Evolutionary conservation across 1,140 invertebrate genomes (phyloP).

Genomic region (Riptortus pedestris): DNA sequence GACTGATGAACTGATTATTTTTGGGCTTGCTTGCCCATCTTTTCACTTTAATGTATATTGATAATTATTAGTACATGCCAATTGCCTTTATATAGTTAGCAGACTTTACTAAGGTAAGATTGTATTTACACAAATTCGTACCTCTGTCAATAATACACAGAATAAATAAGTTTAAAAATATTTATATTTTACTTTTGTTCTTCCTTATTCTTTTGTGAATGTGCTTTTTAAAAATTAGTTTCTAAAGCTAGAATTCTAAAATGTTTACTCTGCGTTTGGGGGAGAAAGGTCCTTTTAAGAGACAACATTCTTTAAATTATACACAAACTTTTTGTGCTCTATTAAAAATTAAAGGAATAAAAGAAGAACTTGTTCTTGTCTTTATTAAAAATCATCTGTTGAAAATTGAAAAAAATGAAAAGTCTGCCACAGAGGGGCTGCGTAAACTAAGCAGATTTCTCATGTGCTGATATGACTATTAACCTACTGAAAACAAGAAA

Average conservation of each 20-base stretch:
- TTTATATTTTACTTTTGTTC: neutral
- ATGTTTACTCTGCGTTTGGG: too few relatives aligned
- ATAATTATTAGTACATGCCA: slow-evolving; percentile 27
- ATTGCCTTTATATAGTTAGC: slow-evolving; percentile 29
- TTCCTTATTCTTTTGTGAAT: neutral
- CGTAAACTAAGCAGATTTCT: too few relatives aligned
- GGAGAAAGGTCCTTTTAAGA: too few relatives aligned
- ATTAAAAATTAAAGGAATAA: too few relatives aligned
- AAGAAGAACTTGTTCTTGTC: too few relatives aligned
- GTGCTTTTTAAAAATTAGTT: neutral
- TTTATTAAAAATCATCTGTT: too few relatives aligned
- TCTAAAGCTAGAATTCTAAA: neutral
- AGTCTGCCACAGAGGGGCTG: too few relatives aligned
- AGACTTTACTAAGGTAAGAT: slow-evolving; percentile 27
- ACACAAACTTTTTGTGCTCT: too few relatives aligned
- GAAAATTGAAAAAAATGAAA: too few relatives aligned
- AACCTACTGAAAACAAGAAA: too few relatives aligned
- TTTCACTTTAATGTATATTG: slow-evolving; percentile 18
- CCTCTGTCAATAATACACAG: slow-evolving; percentile 29
- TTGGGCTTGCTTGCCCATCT: neutral
- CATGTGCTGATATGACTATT: too few relatives aligned
- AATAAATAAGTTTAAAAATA: slow-evolving; percentile 19
- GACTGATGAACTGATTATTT: slow-evolving; percentile 17
- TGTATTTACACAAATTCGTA: slow-evolving; percentile 30
- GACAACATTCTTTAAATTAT: too few relatives aligned